Conservation (phyloP, 2,888 invertebrate genomes). For the Phengaris arion region DNA sequence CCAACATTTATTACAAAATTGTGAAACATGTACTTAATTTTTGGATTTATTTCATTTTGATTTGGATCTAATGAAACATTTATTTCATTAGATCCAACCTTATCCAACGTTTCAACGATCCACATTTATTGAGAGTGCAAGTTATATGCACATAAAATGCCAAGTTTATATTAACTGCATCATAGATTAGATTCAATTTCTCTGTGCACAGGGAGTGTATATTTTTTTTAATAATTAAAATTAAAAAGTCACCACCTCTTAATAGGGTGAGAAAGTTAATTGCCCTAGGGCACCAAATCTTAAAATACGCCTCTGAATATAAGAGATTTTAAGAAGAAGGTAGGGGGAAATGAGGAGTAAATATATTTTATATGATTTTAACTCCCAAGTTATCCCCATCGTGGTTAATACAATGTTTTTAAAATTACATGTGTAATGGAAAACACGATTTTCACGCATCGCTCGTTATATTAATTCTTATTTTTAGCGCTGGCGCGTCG, state of each 20-base stretch:
- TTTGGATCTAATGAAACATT: background rate
- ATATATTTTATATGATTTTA: background rate
- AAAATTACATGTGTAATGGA: slow-evolving; percentile 27
- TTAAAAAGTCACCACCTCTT: too few relatives aligned
- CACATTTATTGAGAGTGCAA: slow-evolving; percentile 26
- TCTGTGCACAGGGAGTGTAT: background rate
- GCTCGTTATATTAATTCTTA: slow-evolving; percentile 13
- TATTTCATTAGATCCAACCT: background rate
- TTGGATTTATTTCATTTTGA: too few relatives aligned
- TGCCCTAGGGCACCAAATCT: too few relatives aligned
- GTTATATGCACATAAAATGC: slow-evolving; percentile 23
- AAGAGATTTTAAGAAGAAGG: too few relatives aligned
- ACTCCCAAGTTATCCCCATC: background rate
- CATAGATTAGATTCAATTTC: background rate
- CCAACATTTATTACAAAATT: too few relatives aligned
- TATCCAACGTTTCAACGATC: background rate
- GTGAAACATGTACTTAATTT: too few relatives aligned
- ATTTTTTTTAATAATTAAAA: too few relatives aligned
- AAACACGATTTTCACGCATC: slow-evolving; percentile 18
- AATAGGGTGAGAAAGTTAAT: too few relatives aligned
- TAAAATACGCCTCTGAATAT: too few relatives aligned
- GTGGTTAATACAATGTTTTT: background rate
- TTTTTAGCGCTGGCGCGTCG: slow-evolving; percentile 21
- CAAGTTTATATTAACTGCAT: slow-evolving; percentile 18
- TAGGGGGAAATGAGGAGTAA: too few relatives aligned